Evolutionary conservation across 2,888 invertebrate species (phyloP).

Genomic region (Drosophila ezoana): DNA sequence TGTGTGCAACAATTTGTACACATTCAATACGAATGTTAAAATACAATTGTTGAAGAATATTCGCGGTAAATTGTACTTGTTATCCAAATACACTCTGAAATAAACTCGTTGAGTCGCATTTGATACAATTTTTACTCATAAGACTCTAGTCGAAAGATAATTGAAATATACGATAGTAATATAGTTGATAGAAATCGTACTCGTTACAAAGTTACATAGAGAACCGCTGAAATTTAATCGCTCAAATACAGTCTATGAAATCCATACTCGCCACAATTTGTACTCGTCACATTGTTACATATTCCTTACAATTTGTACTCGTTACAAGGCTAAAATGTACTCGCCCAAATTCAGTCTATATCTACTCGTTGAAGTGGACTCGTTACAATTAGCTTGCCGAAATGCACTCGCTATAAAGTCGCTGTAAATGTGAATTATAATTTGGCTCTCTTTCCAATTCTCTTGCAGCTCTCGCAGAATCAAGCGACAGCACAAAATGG

Average conservation of each 20-base stretch:
- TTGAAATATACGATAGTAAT: no score
- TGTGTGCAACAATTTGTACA: no score
- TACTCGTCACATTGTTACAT: no score
- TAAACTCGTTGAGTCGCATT: no score
- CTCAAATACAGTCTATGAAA: not conserved
- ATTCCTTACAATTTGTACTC: not conserved
- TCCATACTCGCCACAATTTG: not conserved
- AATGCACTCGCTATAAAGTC: not conserved
- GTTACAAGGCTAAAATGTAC: not conserved
- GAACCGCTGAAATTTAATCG: not conserved
- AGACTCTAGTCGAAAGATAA: no score
- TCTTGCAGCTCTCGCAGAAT: slow-evolving; percentile 83
- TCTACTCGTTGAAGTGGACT: not conserved
- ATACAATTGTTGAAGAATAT: no score
- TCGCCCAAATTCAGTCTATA: not conserved
- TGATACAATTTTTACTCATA: no score
- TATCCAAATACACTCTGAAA: no score
- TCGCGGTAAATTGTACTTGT: no score
- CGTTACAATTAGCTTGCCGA: not conserved
- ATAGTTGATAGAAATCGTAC: no score
- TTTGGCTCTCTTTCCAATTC: slow-evolving; percentile 8
- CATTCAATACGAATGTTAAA: no score
- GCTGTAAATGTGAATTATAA: not conserved
- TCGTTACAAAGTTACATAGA: no score
- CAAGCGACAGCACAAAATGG: slow-evolving; percentile 85